phyloP scores from a whole-genome alignment of 2,888 invertebrate species.

The Resseliella maxima region DNA sequence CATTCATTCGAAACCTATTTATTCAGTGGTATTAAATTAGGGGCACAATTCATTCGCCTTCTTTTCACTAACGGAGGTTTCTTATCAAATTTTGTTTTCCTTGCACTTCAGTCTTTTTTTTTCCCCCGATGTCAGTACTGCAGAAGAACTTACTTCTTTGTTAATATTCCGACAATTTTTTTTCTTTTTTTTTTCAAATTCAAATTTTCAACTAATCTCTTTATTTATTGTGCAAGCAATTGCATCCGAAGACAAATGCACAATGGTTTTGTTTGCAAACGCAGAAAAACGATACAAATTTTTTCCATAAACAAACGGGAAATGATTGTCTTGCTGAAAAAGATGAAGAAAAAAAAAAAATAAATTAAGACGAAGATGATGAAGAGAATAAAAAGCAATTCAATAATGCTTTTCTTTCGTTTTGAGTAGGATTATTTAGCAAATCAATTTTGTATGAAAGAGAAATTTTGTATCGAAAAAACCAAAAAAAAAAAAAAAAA shows the following conservation, averaged over 20 bases:
- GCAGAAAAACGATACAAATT: background rate
- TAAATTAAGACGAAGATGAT: too few species aligned
- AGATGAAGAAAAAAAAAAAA: background rate
- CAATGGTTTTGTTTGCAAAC: conserved; percentile 32
- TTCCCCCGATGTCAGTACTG: background rate
- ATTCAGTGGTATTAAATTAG: conserved; percentile 4
- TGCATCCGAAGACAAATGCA: background rate
- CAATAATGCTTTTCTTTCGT: background rate
- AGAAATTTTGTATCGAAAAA: background rate
- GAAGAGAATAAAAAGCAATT: background rate
- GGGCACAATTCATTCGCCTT: background rate
- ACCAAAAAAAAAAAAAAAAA: too few species aligned
- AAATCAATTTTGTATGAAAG: background rate
- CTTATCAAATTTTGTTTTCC: conserved; percentile 41
- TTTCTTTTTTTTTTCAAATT: background rate
- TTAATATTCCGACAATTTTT: background rate
- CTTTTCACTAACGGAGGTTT: background rate
- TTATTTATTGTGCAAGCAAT: conserved; percentile 29
- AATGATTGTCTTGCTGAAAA: background rate
- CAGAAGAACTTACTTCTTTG: background rate
- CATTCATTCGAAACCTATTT: conserved; percentile 17
- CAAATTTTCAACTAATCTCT: conserved; percentile 33
- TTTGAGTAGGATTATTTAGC: conserved; percentile 19
- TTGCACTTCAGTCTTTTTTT: conserved; percentile 12
- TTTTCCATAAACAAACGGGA: conserved; percentile 15